These are phyloP conservation scores for Ochropleura leucogaster DNA, from an alignment of 2,888 invertebrate species.

Conservation along the genomic window DNA sequence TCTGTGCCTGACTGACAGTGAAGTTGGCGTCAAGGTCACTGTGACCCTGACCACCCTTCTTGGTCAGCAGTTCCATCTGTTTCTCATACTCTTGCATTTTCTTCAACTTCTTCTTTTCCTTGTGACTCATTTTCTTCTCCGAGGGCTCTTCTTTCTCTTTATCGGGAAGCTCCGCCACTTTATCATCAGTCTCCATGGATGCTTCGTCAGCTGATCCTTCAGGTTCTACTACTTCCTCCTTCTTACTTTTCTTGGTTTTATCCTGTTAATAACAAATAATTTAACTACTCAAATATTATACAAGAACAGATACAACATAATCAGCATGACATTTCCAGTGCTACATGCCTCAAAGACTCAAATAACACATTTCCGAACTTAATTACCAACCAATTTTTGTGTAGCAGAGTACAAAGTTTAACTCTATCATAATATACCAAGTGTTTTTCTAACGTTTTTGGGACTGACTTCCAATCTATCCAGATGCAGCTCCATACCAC, in stretches of 20 bases:
- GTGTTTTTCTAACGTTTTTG: neutral
- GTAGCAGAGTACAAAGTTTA: neutral
- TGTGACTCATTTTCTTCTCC: constrained; percentile 96
- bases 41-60: constrained; percentile 97
- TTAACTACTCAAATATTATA: neutral
- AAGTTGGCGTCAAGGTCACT: constrained; percentile 98
- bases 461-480: neutral
- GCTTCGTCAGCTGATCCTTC: constrained; percentile 73
- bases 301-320: neutral
- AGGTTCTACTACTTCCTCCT: constrained; percentile 67
- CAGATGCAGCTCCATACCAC: neutral
- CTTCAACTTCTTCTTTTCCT: constrained; percentile 97
- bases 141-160: constrained; percentile 79
- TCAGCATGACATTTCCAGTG: neutral
- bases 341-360: neutral
- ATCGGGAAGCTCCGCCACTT: constrained; percentile 73
- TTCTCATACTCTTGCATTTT: constrained; percentile 97
- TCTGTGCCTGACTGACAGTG: constrained; percentile 96
- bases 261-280: constrained; percentile 65
- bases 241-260: constrained; percentile 73
- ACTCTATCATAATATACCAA: neutral
- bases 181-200: constrained; percentile 73
- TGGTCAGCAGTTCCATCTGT: constrained; percentile 95
- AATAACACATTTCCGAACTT: neutral
- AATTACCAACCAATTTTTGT: neutral